Evolutionary conservation across 2,113 vertebrate species (phyloP).

Genomic region (Poeciliopsis retropinna): DNA sequence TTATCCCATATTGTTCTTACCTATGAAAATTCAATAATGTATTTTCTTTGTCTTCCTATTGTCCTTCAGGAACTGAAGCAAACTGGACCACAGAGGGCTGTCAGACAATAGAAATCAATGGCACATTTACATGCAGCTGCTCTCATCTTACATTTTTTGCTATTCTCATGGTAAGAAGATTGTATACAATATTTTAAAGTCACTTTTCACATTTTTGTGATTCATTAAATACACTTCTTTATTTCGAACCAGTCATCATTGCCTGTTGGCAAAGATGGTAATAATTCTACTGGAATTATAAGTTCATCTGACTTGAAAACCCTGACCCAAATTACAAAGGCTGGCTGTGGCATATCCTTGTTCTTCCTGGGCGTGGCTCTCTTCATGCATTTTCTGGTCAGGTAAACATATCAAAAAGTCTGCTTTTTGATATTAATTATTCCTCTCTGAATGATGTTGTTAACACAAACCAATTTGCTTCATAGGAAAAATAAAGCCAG

Average conservation of each 20-base stretch:
- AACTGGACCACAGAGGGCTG: slow-evolving; percentile 61
- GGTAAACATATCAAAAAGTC: slow-evolving; percentile 23
- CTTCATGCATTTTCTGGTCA: slow-evolving; percentile 58
- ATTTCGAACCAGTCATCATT: slow-evolving; percentile 24
- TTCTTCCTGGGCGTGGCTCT: slow-evolving; percentile 59
- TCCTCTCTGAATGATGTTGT: background rate
- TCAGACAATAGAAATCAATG: background rate
- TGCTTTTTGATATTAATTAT: background rate
- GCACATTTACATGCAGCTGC: slow-evolving; percentile 48
- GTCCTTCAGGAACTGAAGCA: background rate
- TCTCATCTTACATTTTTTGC: slow-evolving; percentile 72
- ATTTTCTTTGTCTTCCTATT: background rate
- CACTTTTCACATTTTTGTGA: background rate
- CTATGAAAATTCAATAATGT: background rate
- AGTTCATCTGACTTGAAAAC: slow-evolving; percentile 19
- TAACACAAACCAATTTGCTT: background rate
- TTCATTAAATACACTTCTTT: background rate
- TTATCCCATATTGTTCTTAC: background rate
- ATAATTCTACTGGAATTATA: slow-evolving; percentile 1
- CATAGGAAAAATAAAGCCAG: slow-evolving; percentile 68
- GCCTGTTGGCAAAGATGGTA: background rate
- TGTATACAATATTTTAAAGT: background rate
- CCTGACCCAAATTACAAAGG: slow-evolving; percentile 60
- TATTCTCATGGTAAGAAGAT: slow-evolving; percentile 56
- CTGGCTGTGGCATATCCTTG: slow-evolving; percentile 66